Percentiles rank a stretch among this genome's conserved stretches.
Evolutionary conservation across 2,797 vertebrate genomes (phyloP).

Genomic region (Crenichthys baileyi): DNA sequence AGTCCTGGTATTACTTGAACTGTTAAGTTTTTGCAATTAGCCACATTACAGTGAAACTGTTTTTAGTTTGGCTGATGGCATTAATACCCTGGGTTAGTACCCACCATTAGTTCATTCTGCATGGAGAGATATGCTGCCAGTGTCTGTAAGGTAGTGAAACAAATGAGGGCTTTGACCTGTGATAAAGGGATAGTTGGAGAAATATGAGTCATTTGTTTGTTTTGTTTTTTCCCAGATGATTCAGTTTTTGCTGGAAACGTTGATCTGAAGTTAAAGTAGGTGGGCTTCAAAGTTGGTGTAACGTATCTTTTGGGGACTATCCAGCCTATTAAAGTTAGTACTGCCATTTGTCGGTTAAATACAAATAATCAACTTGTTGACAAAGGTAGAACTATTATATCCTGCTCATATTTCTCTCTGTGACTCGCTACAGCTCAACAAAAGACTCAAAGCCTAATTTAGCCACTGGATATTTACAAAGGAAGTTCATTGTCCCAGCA

Average conservation of each 20-base stretch:
- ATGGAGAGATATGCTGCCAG: background rate
- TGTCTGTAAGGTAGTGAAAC: background rate
- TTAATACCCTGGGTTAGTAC: background rate
- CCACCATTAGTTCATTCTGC: background rate
- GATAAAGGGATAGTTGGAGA: too few relatives aligned
- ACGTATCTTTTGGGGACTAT: too few relatives aligned
- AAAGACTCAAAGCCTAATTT: constrained; percentile 25
- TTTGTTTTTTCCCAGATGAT: background rate
- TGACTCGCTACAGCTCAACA: constrained; percentile 24
- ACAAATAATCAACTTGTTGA: background rate
- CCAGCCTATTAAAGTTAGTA: too few relatives aligned
- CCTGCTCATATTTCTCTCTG: constrained; percentile 12
- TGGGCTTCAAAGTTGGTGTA: too few relatives aligned
- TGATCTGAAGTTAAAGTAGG: too few relatives aligned
- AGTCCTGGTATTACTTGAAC: too few relatives aligned
- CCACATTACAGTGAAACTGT: too few relatives aligned
- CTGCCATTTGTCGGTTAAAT: background rate
- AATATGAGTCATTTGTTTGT: background rate
- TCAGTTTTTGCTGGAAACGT: background rate
- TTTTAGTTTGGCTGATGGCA: background rate
- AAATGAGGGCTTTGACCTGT: too few relatives aligned
- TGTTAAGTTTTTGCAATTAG: too few relatives aligned
- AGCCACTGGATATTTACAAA: constrained; percentile 24
- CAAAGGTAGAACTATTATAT: background rate
- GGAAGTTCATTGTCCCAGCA: background rate